Evolutionary conservation across 2,888 invertebrate genomes (phyloP).

Genomic region (Dichetophora obliterata): DNA sequence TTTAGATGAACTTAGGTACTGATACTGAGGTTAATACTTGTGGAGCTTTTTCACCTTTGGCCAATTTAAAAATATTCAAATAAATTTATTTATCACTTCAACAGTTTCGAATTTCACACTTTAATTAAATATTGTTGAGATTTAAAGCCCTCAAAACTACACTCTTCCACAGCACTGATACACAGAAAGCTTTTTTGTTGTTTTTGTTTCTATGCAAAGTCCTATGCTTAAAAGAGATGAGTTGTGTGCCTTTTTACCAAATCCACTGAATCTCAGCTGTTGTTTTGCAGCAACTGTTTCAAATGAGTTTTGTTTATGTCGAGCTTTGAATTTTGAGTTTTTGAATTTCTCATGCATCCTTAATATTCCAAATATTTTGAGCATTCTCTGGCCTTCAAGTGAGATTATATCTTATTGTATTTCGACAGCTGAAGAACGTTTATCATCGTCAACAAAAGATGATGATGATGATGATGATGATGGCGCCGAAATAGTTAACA

Average conservation of each 20-base stretch:
- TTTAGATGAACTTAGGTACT: not conserved
- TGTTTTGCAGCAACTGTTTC: conserved; percentile 51
- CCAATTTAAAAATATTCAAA: not conserved
- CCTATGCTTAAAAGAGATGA: conserved; percentile 37
- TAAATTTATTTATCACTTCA: conserved; percentile 5
- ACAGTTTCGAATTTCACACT: conserved; percentile 1
- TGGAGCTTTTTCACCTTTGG: conserved; percentile 5
- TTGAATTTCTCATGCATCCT: conserved; percentile 30
- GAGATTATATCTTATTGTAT: conserved; percentile 53
- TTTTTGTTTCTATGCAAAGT: not conserved
- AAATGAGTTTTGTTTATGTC: conserved; percentile 53
- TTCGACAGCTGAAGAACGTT: conserved; percentile 64
- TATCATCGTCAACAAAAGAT: conserved; percentile 62
- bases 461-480: conserved; percentile 8
- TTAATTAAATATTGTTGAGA: conserved; percentile 38
- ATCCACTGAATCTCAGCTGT: conserved; percentile 63
- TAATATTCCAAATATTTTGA: conserved; percentile 30
- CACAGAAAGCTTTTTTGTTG: not conserved
- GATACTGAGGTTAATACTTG: not conserved
- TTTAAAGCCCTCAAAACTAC: conserved; percentile 27
- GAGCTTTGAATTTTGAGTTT: conserved; percentile 41
- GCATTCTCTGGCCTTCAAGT: conserved; percentile 33
- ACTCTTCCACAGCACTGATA: conserved; percentile 6
- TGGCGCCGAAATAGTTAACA: not conserved
- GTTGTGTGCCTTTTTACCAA: conserved; percentile 35